A percentile compares a stretch with the other conserved stretches of the same genome.
Conservation (phyloP, 2,888 invertebrate species). For the Ecliptopera silaceata region DNA sequence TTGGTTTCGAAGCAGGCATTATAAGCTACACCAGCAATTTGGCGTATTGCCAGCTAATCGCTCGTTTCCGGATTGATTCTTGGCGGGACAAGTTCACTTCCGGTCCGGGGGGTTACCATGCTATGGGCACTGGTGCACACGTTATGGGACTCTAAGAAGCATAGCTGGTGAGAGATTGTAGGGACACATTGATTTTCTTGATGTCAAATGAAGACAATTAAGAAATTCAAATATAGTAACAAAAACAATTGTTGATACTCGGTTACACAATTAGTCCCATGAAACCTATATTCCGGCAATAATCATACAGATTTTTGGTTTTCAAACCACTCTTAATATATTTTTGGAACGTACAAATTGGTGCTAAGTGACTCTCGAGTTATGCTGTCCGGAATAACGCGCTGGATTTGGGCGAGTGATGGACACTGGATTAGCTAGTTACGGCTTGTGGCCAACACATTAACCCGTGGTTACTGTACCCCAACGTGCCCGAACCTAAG, state of each 20-base stretch:
- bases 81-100: slow-evolving; percentile 45
- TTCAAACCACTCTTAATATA: background rate
- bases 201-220: too few species aligned
- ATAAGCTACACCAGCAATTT: slow-evolving; percentile 36
- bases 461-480: background rate
- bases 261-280: too few species aligned
- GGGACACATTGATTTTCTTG: too few species aligned
- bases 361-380: slow-evolving; percentile 10
- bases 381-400: slow-evolving; percentile 14
- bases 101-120: slow-evolving; percentile 22
- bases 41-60: slow-evolving; percentile 37
- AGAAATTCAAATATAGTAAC: too few species aligned
- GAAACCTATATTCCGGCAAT: too few species aligned
- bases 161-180: too few species aligned
- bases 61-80: slow-evolving; percentile 38
- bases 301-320: too few species aligned
- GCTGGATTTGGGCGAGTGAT: slow-evolving; percentile 11
- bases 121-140: background rate
- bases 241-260: too few species aligned
- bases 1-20: slow-evolving; percentile 28
- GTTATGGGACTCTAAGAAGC: background rate
- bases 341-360: background rate
- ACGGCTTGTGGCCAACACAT: background rate
- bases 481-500: background rate
- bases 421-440: slow-evolving; percentile 11